Evolutionary conservation across 2,888 invertebrate species (phyloP), one percentile per base, ranked within the genome.

Genomic region (Meteorus cinctellus): DNA sequence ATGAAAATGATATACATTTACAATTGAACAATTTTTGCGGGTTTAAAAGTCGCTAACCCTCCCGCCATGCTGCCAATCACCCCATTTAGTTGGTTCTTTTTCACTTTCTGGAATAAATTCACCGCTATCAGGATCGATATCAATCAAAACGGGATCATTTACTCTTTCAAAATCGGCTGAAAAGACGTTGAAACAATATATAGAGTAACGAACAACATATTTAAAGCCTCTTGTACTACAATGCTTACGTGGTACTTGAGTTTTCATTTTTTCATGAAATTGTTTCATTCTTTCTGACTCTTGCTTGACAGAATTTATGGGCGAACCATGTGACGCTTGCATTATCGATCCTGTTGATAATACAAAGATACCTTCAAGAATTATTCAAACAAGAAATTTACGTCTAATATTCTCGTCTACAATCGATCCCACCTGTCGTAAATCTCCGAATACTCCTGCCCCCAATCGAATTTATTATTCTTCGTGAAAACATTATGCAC

Each of bases 31-130:
- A 59, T 41, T 68, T 29, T 59, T 72, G 55, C n/a, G 74, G 29
- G 55, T n/a, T 87, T 51, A 88, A 77, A 88, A 88, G 74, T 87
- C 87, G 67, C 79, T 86, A 51, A 88, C 87, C 69, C 88, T 82
- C 12, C 88, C 87, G 69, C 83, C 81, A 69, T 83, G 78, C 66
- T 88, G 88, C 87, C 87, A 87, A 70, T 88, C 87, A 66, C 88
- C 88, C 86, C 86, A 88, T 79, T 87, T 87, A 10, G 86, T 88
- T 72, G 87, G 87, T 69, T 88, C 82, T 66, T 84, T 84, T 67
- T 88, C 88, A 31, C 67, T 77, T 66, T 87, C 75, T 24, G 84
- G 36, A 72, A 84, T 74, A 29, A 85, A 41, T 76, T 86, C 87
- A 34, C 87, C 86, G 65, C 72, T 86, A 27, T 75, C 77, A 19